Evolutionary conservation across 2,888 invertebrate genomes (phyloP).

Genomic region (Deilephila porcellus): DNA sequence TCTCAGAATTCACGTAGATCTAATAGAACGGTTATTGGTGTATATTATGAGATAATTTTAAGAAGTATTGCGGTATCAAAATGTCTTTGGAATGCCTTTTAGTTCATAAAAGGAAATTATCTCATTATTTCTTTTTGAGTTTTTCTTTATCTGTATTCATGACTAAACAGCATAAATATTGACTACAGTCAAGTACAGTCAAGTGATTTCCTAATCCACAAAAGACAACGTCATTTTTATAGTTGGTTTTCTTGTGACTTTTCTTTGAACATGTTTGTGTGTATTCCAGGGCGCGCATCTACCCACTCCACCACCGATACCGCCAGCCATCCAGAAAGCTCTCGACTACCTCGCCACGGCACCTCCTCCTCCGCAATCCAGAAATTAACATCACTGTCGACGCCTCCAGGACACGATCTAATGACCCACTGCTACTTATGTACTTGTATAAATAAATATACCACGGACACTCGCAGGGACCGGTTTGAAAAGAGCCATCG

Average conservation of each 20-base stretch:
- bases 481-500: constrained; percentile 57
- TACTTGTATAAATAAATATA: constrained; percentile 45
- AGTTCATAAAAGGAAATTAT: neutral
- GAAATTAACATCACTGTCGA: constrained; percentile 48
- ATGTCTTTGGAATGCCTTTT: neutral
- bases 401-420: constrained; percentile 36
- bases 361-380: constrained; percentile 80
- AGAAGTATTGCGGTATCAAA: neutral
- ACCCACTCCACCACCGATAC: constrained; percentile 91
- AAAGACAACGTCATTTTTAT: too few species aligned
- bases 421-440: constrained; percentile 41
- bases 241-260: too few species aligned
- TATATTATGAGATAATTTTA: neutral
- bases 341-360: constrained; percentile 88
- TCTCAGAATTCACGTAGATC: neutral
- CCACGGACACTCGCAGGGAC: constrained; percentile 33
- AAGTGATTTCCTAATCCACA: too few species aligned
- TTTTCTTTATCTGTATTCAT: too few species aligned
- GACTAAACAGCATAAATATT: too few species aligned
- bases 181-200: too few species aligned
- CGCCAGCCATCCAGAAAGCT: constrained; percentile 90
- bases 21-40: neutral
- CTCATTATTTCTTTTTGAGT: too few species aligned
- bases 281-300: constrained; percentile 87
- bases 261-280: neutral